These are phyloP conservation scores for Ostrea denselamellosa DNA, from an alignment of 1,140 invertebrate species.

Conservation along the genomic window DNA sequence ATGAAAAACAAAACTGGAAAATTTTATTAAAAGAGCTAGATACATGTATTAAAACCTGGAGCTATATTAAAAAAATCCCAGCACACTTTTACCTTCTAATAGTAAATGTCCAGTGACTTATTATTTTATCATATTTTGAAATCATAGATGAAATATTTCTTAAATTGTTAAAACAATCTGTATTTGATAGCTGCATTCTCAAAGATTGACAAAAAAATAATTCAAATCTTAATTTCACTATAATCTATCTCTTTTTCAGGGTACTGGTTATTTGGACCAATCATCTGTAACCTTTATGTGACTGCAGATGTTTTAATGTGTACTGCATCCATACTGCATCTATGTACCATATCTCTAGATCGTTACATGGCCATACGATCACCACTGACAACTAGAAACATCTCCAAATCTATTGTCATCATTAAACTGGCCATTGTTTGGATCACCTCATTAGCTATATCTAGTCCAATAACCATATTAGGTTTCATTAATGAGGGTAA, in stretches of 20 bases:
- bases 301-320: constrained; percentile 96
- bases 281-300: constrained; percentile 95
- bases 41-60: too few relatives aligned
- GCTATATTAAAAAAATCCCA: too few relatives aligned
- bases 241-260: constrained; percentile 83
- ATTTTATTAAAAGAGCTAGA: too few relatives aligned
- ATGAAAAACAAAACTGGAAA: too few relatives aligned
- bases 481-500: constrained; percentile 83
- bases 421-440: constrained; percentile 95
- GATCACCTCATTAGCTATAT: constrained; percentile 92
- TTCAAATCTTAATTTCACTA: background rate
- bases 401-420: constrained; percentile 89
- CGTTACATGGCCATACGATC: constrained; percentile 92
- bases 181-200: too few relatives aligned
- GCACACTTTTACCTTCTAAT: too few relatives aligned
- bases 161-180: too few relatives aligned
- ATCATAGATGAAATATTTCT: too few relatives aligned
- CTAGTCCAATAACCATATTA: constrained; percentile 91
- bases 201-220: background rate
- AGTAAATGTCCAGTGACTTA: too few relatives aligned
- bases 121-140: too few relatives aligned
- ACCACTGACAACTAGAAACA: constrained; percentile 86
- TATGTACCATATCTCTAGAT: constrained; percentile 78
- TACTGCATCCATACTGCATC: constrained; percentile 91
- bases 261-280: constrained; percentile 93